These are phyloP conservation scores for Andrena flavipes DNA, from an alignment of 2,888 invertebrate genomes.

Conservation along the genomic window DNA sequence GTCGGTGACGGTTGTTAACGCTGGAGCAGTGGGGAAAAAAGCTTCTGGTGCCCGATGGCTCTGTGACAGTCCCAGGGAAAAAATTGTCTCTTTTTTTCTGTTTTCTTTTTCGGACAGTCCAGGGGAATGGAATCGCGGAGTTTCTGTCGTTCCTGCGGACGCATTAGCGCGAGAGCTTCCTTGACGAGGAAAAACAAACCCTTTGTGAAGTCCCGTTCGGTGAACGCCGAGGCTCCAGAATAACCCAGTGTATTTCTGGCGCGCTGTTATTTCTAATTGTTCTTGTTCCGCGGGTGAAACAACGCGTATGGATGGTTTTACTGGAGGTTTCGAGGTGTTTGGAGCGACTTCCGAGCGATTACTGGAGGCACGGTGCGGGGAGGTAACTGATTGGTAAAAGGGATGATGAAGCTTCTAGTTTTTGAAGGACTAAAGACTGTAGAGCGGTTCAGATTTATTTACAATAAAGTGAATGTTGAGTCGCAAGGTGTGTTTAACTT, in stretches of 20 bases:
- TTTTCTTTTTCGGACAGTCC: neutral
- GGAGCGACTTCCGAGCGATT: neutral
- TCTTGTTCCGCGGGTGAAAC: neutral
- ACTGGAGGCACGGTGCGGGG: too few species aligned
- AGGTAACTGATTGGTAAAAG: too few species aligned
- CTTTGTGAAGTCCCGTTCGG: neutral
- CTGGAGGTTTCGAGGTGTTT: neutral
- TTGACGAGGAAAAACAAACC: slow-evolving; percentile 31
- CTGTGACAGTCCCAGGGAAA: neutral
- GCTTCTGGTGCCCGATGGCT: neutral
- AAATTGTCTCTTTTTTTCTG: slow-evolving; percentile 2
- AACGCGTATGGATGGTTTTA: neutral
- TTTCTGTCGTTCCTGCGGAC: slow-evolving; percentile 3
- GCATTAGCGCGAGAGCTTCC: slow-evolving; percentile 27
- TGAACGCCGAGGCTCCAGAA: neutral
- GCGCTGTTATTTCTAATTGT: neutral
- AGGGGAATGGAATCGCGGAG: neutral
- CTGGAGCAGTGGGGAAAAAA: neutral
- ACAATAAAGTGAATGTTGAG: neutral
- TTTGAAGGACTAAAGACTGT: too few species aligned
- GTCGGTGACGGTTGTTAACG: slow-evolving; percentile 1
- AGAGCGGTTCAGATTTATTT: too few species aligned
- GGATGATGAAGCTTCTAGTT: too few species aligned
- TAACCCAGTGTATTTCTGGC: neutral
- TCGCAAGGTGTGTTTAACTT: neutral